Percentiles rank a stretch among this genome's conserved stretches.
Conservation (phyloP, 53 echinoderm and acorn worm genomes). For the Temnopleurus reevesii region DNA sequence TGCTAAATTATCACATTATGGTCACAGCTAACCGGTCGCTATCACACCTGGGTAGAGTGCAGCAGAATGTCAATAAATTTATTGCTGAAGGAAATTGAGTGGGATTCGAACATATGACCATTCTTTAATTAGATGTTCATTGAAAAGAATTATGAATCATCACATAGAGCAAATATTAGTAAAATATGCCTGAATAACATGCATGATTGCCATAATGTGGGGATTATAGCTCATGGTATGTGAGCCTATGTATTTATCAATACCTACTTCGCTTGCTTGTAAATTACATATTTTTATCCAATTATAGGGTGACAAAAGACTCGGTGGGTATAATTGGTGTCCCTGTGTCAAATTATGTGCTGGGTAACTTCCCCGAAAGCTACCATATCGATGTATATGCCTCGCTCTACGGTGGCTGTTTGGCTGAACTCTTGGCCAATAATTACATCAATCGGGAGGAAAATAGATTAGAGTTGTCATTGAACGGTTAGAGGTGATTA, state of each 20-base stretch:
- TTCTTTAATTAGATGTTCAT: not conserved
- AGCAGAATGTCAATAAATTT: too few species aligned
- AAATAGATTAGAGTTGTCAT: slow-evolving; percentile 39
- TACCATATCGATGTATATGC: not conserved
- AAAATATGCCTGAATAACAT: not conserved
- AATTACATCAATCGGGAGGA: slow-evolving; percentile 1
- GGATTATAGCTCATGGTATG: too few species aligned
- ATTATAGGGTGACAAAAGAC: not conserved
- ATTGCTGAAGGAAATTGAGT: too few species aligned
- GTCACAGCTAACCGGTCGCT: too few species aligned
- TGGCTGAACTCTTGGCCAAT: slow-evolving; percentile 3
- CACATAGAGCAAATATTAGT: not conserved
- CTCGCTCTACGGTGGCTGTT: not conserved
- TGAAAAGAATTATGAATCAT: not conserved
- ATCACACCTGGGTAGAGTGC: too few species aligned
- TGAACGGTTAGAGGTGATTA: slow-evolving; percentile 31
- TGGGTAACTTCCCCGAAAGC: not conserved
- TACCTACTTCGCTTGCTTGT: not conserved
- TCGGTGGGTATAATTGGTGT: not conserved
- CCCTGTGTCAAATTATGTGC: not conserved
- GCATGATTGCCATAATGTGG: too few species aligned
- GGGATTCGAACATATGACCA: too few species aligned
- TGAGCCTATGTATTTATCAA: not conserved
- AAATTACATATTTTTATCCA: slow-evolving; percentile 11
- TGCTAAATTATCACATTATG: too few species aligned